These are phyloP conservation scores for Alcedo quadribrachys DNA, from an alignment of 2,797 vertebrate species.

Conservation along the genomic window DNA sequence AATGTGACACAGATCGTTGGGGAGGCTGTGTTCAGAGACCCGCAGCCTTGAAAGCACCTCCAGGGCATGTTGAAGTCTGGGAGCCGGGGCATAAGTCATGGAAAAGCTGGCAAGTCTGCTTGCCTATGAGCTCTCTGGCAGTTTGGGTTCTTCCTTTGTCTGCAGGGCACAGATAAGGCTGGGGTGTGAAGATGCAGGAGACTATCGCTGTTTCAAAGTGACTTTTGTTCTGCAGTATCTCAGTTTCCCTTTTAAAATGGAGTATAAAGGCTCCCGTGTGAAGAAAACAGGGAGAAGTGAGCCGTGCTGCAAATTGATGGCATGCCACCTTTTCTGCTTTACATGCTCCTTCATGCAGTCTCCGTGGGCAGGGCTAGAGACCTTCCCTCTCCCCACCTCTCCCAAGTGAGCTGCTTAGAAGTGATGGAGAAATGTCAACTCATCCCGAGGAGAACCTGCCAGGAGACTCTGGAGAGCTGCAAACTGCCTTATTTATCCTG, in stretches of 20 bases:
- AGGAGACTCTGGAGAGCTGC: neutral
- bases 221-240: neutral
- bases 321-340: slow-evolving; percentile 14
- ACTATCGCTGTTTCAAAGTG: neutral
- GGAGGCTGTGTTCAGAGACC: neutral
- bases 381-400: neutral
- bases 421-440: slow-evolving; percentile 33
- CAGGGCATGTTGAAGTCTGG: neutral
- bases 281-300: neutral
- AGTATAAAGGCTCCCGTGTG: neutral
- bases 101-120: neutral
- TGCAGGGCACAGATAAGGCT: neutral
- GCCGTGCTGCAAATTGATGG: neutral
- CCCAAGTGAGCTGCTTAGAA: slow-evolving; percentile 7
- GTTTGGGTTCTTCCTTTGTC: neutral
- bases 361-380: neutral
- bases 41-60: neutral
- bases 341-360: neutral
- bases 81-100: neutral
- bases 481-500: slow-evolving; percentile 31
- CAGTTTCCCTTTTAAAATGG: neutral
- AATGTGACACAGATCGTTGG: neutral
- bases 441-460: slow-evolving; percentile 1
- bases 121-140: neutral
- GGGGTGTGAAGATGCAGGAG: neutral